These are phyloP conservation scores for Enhydra lutris DNA, from an alignment of 2,113 vertebrate species.

Conservation along the genomic window DNA sequence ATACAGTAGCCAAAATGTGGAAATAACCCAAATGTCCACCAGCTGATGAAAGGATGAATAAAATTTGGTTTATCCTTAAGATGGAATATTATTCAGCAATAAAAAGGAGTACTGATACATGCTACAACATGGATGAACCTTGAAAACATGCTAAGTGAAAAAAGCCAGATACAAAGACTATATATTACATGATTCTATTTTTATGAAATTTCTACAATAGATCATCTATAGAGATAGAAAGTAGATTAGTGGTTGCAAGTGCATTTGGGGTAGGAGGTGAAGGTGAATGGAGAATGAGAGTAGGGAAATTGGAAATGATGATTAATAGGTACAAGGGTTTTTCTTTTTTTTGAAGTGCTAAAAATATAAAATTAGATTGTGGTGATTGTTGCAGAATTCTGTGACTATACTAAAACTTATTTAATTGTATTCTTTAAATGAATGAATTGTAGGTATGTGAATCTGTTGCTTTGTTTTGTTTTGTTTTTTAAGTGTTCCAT, in stretches of 20 bases:
- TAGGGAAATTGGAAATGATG: not conserved
- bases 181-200: not conserved
- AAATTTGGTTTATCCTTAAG: not conserved
- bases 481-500: not conserved
- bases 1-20: not conserved
- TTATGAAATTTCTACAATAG: not conserved
- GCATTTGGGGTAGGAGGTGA: not conserved
- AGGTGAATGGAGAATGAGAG: not conserved
- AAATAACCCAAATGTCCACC: not conserved
- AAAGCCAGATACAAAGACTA: not conserved
- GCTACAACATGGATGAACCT: not conserved
- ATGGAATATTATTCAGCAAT: not conserved
- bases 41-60: not conserved
- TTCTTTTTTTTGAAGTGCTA: not conserved
- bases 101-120: not conserved
- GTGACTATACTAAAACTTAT: not conserved
- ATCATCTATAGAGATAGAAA: not conserved
- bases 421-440: not conserved
- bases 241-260: not conserved
- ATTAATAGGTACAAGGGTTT: not conserved
- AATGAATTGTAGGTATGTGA: not conserved
- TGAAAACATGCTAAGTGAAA: not conserved
- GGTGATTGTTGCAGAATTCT: not conserved
- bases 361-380: slow-evolving; percentile 2
- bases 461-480: not conserved